Conservation (phyloP, 1,140 invertebrate genomes). For the Drosophila lacertosa region DNA sequence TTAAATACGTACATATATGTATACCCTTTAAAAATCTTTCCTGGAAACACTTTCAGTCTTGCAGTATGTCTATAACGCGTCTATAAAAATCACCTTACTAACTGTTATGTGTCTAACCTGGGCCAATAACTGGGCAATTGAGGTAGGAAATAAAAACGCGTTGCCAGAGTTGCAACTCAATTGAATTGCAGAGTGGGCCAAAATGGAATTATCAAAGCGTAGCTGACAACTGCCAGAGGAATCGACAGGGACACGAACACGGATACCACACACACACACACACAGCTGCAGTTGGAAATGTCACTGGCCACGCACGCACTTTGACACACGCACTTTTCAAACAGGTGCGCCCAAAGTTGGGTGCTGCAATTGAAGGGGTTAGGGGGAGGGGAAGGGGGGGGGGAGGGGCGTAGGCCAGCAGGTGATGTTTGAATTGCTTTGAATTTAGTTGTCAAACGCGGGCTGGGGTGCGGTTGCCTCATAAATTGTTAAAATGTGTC, state of each 20-base stretch:
- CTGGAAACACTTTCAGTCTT: too few relatives aligned
- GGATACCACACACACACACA: slow-evolving; percentile 46
- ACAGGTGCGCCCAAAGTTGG: slow-evolving; percentile 52
- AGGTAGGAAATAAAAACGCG: slow-evolving; percentile 21
- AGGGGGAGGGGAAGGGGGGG: slow-evolving; percentile 5
- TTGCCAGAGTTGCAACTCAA: slow-evolving; percentile 26
- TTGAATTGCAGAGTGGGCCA: slow-evolving; percentile 61
- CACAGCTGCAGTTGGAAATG: slow-evolving; percentile 53
- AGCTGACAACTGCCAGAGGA: slow-evolving; percentile 69
- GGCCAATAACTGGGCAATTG: slow-evolving; percentile 16
- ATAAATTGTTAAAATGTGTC: slow-evolving; percentile 82
- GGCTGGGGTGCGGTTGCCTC: slow-evolving; percentile 44
- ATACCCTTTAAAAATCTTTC: too few relatives aligned
- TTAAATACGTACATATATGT: too few relatives aligned
- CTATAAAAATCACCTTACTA: too few relatives aligned
- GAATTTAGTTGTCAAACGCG: slow-evolving; percentile 81
- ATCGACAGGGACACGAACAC: slow-evolving; percentile 48
- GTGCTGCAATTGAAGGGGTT: not conserved
- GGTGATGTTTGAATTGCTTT: slow-evolving; percentile 78
- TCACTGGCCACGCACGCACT: slow-evolving; percentile 67
- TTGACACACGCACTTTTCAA: slow-evolving; percentile 80
- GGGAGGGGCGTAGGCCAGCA: slow-evolving; percentile 26
- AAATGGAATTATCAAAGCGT: slow-evolving; percentile 76
- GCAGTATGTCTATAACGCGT: too few relatives aligned
- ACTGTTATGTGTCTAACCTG: not conserved